Conservation (phyloP, 2,888 invertebrate genomes). For the Tiphia femorata region DNA sequence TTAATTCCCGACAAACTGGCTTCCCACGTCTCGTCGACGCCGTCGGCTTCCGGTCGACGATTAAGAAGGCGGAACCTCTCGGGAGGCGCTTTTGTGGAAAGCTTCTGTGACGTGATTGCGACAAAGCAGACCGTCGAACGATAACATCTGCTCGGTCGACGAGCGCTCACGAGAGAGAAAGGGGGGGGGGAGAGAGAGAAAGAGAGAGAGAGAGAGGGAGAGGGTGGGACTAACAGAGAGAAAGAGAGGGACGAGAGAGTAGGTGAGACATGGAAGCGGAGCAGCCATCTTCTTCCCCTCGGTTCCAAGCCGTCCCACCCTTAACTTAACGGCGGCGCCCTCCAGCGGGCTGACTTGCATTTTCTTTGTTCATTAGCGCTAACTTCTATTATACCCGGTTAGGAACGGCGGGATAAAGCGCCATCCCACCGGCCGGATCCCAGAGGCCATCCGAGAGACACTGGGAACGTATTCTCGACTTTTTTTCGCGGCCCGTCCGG, state of each 20-base stretch:
- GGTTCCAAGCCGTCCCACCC: constrained; percentile 4
- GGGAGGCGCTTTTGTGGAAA: too few relatives aligned
- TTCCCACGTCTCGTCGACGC: too few relatives aligned
- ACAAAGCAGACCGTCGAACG: constrained; percentile 35
- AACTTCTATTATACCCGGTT: constrained; percentile 30
- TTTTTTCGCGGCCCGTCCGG: neutral
- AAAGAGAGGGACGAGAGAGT: too few relatives aligned
- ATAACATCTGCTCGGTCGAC: constrained; percentile 29
- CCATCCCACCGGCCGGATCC: neutral
- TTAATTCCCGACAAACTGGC: too few relatives aligned
- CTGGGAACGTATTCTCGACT: constrained; percentile 5
- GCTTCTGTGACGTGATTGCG: constrained; percentile 13
- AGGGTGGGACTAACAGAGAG: too few relatives aligned
- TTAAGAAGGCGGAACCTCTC: too few relatives aligned
- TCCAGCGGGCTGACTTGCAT: constrained; percentile 40
- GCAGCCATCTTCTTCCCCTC: neutral
- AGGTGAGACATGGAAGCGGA: neutral
- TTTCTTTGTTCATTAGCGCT: constrained; percentile 44
- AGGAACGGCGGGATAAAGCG: constrained; percentile 17
- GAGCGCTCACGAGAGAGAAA: too few relatives aligned
- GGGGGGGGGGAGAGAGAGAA: too few relatives aligned
- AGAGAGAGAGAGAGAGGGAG: too few relatives aligned
- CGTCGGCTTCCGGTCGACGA: too few relatives aligned
- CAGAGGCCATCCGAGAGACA: neutral
- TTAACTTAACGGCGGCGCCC: constrained; percentile 5